Base-by-base conservation (phyloP, 2,888 invertebrate genomes). In the Chouioia cunea region DNA sequence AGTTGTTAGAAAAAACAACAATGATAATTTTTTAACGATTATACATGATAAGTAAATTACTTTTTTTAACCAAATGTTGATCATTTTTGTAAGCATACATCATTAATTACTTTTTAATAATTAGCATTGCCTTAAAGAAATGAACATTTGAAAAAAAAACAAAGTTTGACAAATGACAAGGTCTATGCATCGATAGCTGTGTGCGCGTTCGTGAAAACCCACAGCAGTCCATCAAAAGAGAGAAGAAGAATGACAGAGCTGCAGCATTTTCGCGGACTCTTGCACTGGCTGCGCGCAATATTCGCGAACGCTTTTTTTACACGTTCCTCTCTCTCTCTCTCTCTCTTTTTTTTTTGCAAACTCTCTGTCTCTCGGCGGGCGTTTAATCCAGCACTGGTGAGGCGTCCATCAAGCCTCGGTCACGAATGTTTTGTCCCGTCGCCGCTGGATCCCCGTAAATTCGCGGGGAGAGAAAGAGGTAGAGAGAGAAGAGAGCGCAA, bases 391-490 rank as follows among this genome's bases (percentile, higher is more conserved):
- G 80, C 81, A 79, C 78, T 78, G 78, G 59, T 53, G 48, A 79
- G 78, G 82, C 84, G 83, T 84, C 81, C 82, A 83, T 82, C 82
- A 83, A 82, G 80, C 78, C 75, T 57, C 77, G 78, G 79, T 79
- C 79, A 81, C 80, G 79, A 83, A 84, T 82, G 83, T 84, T 81
- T 83, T 83, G 83, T 84, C 82, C 82, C 73, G 70, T 73, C 77
- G 79, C 78, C 76, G 77, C 76, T 75, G 80, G 79, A 79, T 79
- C 80, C 79, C 78, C 81, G 83, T 84, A 84, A 85, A 85, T 84
- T 84, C 82, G 82, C 81, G 78, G 80, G 78, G 78, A 79, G 57
- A 46, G 36, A 36, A 12, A 36, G 36, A 36, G 36, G 12, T 6
- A 36, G 36, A 36, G 36, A 36, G 36, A 36, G 36, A 36, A 36